Conservation (phyloP, 2,888 invertebrate species). For the Eulithis testata region DNA sequence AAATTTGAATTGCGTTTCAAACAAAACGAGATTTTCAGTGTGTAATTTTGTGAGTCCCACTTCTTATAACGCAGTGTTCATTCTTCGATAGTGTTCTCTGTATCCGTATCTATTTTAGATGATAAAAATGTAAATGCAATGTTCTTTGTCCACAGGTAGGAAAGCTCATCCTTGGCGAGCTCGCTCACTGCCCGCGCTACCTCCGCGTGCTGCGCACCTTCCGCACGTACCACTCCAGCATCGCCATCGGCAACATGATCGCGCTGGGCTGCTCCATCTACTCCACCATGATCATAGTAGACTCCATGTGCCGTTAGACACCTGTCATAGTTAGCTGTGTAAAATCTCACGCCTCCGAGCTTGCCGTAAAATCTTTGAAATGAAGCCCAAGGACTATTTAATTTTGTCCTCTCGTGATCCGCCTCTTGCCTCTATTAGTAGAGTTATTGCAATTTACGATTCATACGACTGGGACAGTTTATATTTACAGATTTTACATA, state of each 20-base stretch:
- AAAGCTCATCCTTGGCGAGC: conserved; percentile 87
- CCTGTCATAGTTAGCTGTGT: conserved; percentile 9
- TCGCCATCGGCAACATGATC: conserved; percentile 92
- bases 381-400: not conserved
- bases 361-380: conserved; percentile 7
- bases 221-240: conserved; percentile 89
- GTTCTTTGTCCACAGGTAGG: conserved; percentile 83
- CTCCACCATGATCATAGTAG: conserved; percentile 77
- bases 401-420: conserved; percentile 4
- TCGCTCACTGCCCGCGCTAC: conserved; percentile 92
- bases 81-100: too few species aligned
- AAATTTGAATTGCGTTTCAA: too few species aligned
- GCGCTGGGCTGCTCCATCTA: conserved; percentile 76
- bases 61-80: too few species aligned
- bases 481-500: conserved; percentile 13
- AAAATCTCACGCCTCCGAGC: conserved; percentile 14
- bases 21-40: too few species aligned
- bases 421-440: conserved; percentile 1
- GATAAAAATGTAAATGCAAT: not conserved
- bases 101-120: too few species aligned
- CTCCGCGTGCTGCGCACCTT: conserved; percentile 89
- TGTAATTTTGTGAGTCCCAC: too few species aligned
- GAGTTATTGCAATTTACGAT: not conserved
- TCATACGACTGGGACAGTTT: not conserved
- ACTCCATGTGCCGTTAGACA: conserved; percentile 70